Conservation (phyloP, 2,888 invertebrate genomes). For the Sinelater perroti region DNA sequence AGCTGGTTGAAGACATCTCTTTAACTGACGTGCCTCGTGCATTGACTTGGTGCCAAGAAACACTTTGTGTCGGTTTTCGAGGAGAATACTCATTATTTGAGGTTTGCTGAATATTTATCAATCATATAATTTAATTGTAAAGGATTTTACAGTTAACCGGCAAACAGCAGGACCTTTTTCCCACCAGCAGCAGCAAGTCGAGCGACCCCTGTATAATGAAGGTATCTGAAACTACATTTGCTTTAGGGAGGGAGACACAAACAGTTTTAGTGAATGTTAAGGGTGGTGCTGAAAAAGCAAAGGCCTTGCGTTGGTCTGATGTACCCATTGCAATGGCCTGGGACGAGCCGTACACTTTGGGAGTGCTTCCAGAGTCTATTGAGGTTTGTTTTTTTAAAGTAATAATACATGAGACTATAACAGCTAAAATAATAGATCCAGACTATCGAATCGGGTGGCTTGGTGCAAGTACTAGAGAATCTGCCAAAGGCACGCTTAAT, state of each 20-base stretch:
- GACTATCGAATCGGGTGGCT: conserved; percentile 79
- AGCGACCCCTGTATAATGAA: conserved; percentile 86
- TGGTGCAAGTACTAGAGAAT: conserved; percentile 44
- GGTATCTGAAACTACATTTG: conserved; percentile 77
- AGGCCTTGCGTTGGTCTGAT: conserved; percentile 83
- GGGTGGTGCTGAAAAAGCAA: conserved; percentile 73
- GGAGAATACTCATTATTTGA: conserved; percentile 81
- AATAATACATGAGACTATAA: neutral
- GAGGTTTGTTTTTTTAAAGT: conserved; percentile 61
- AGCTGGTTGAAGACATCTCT: conserved; percentile 76
- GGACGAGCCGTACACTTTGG: conserved; percentile 93
- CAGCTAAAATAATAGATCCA: conserved; percentile 64
- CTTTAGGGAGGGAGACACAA: conserved; percentile 86
- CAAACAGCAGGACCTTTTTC: conserved; percentile 83
- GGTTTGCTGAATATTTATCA: too few species aligned
- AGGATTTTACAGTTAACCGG: conserved; percentile 61
- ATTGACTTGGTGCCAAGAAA: conserved; percentile 83
- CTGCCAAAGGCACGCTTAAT: conserved; percentile 69
- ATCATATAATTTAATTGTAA: neutral
- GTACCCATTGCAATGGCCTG: conserved; percentile 80
- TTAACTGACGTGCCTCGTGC: conserved; percentile 83
- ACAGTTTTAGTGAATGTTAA: conserved; percentile 85
- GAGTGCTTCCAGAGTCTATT: conserved; percentile 81
- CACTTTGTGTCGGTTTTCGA: conserved; percentile 88
- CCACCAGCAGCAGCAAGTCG: conserved; percentile 79